Base-by-base conservation (phyloP, 2,797 vertebrate species). In the Anguilla marmorata region DNA sequence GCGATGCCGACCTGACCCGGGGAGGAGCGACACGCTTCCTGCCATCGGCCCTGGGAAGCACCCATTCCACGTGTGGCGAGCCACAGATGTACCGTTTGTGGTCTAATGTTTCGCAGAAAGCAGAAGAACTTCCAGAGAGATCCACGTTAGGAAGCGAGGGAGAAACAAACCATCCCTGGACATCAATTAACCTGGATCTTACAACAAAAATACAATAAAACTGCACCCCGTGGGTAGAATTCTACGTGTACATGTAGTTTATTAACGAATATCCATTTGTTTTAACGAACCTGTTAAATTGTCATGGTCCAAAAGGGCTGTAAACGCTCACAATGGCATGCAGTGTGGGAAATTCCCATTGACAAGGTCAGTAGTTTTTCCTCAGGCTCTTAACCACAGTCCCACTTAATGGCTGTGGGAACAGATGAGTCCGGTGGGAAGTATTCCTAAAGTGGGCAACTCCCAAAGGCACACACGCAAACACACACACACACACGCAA, bases 281-380 rank as follows among this genome's bases (percentile, higher is more conserved):
- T n/a, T 66, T 0, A 72, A 27, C n/a, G 30, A 72, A 33, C n/a
- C n/a, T 72, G 66, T 30, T 8, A 72, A 72, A 30, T n/a, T 30
- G 8, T 27, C n/a, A 72, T 72, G n/a, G 30, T 30, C n/a, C 30
- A 72, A 14, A 72, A 30, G 66, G 66, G 14, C n/a, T 0, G n/a
- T 30, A 19, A 79, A 45, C 12, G 33, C 74, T 5, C 16, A 37
- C 12, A 41, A 37, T 37, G 41, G 21, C 9, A 50, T 50, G 41
- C 7, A 9, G 41, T 9, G 79, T 82, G 79, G 79, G 79, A 82
- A 82, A 82, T 48, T 82, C 79, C 79, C 79, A 48, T 50, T n/a
- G 41, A 48, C 79, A 24, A 82, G 41, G 41, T 82, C 79, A 82
- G 41, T 82, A 45, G 41, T 82, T 50, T 50, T 50, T 2, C n/a